A percentile compares a stretch with the other conserved stretches of the same genome.
phyloP scores from a whole-genome alignment of 2,797 vertebrate genomes.

The Aselliscus stoliczkanus region DNA sequence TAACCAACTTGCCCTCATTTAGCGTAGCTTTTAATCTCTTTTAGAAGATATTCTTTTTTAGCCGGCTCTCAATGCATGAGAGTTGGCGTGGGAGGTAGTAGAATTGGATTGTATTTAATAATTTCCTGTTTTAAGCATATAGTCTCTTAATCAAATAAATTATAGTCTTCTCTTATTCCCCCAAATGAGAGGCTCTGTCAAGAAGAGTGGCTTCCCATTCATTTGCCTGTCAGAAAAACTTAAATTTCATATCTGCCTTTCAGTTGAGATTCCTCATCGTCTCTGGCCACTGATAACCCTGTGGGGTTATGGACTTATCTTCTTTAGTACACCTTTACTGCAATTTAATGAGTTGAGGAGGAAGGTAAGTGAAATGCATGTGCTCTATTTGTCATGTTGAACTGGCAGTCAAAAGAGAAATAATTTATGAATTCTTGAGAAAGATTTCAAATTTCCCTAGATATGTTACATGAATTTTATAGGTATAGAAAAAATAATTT shows the following conservation, averaged over 20 bases:
- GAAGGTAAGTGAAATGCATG: neutral
- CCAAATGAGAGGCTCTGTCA: neutral
- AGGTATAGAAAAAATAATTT: neutral
- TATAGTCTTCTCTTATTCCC: neutral
- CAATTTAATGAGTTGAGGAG: neutral
- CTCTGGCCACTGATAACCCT: neutral
- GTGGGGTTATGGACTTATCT: neutral
- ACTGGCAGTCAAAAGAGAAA: neutral
- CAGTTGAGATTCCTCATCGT: neutral
- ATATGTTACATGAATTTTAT: neutral
- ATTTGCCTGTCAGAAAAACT: neutral
- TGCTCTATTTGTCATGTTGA: neutral
- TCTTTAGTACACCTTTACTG: neutral
- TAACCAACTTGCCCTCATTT: neutral
- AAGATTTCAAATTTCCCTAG: neutral
- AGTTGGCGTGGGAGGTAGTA: neutral
- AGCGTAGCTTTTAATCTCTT: neutral
- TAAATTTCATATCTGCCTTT: neutral
- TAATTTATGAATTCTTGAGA: neutral
- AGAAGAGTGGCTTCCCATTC: neutral
- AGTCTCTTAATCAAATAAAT: neutral
- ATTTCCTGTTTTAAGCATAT: neutral
- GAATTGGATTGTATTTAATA: neutral
- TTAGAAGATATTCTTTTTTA: neutral
- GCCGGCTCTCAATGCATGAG: neutral